Percentiles rank a stretch among this genome's conserved stretches.
Conservation (phyloP, 2,797 vertebrate genomes). For the Dendrocincla fuliginosa region DNA sequence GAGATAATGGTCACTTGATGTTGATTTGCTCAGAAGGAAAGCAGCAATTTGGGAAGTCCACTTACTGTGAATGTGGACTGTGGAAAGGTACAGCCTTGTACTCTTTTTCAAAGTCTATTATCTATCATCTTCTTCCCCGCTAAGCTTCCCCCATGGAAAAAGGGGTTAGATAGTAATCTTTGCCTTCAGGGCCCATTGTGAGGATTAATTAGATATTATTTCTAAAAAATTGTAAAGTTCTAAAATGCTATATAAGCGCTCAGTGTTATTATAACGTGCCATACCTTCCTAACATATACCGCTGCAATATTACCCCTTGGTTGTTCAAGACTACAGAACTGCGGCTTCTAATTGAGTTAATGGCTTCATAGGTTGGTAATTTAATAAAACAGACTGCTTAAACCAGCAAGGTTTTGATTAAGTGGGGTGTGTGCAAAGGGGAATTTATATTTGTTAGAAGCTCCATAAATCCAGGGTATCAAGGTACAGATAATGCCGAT, state of each 20-base stretch:
- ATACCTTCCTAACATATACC: constrained; percentile 8
- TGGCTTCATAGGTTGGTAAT: constrained; percentile 70
- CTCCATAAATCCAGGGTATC: constrained; percentile 13
- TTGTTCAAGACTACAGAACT: constrained; percentile 53
- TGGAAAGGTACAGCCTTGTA: not conserved
- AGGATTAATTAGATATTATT: constrained; percentile 49
- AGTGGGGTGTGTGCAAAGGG: constrained; percentile 48
- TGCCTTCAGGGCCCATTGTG: not conserved
- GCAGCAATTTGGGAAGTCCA: not conserved
- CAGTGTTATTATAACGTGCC: constrained; percentile 1
- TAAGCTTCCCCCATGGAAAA: not conserved
- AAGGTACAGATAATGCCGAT: not conserved
- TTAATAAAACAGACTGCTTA: constrained; percentile 71
- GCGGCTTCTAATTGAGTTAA: constrained; percentile 70
- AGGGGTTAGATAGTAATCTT: constrained; percentile 18
- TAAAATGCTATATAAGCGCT: constrained; percentile 48
- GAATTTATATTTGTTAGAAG: constrained; percentile 56
- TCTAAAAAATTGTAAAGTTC: constrained; percentile 1
- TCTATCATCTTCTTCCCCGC: not conserved
- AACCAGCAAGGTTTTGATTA: constrained; percentile 72
- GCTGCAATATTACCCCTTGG: constrained; percentile 3
- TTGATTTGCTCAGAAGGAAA: not conserved
- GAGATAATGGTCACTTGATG: not conserved
- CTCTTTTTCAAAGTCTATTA: not conserved
- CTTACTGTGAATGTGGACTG: not conserved